Conservation (phyloP, 2,888 invertebrate species). For the Drosophila lacicola region DNA sequence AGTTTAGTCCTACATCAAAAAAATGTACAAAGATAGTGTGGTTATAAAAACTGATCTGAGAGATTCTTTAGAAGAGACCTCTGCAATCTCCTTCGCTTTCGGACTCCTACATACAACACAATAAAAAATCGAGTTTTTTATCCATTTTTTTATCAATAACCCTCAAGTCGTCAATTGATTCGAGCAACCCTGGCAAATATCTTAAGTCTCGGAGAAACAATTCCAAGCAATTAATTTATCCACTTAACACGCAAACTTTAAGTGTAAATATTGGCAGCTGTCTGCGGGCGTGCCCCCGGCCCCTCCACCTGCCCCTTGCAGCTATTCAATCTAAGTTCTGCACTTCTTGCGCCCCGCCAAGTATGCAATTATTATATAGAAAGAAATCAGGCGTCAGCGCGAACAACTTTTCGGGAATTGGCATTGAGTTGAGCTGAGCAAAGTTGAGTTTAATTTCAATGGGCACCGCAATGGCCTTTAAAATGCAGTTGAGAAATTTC, state of each 20-base stretch:
- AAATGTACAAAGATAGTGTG: no score
- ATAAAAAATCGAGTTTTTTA: no score
- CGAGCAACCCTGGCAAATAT: slow-evolving; percentile 25
- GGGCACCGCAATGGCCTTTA: slow-evolving; percentile 70
- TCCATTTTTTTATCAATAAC: not conserved
- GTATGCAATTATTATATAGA: slow-evolving; percentile 74
- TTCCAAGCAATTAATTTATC: slow-evolving; percentile 76
- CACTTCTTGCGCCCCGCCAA: slow-evolving; percentile 49
- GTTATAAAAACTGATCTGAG: no score
- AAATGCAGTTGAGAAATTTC: slow-evolving; percentile 59
- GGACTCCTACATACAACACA: no score
- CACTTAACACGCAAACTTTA: slow-evolving; percentile 79
- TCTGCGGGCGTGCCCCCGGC: slow-evolving; percentile 20
- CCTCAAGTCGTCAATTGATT: not conserved
- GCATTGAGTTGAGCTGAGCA: slow-evolving; percentile 10
- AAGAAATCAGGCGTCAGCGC: slow-evolving; percentile 60
- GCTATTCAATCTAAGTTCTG: slow-evolving; percentile 22
- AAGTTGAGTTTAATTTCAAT: slow-evolving; percentile 60
- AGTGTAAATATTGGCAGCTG: slow-evolving; percentile 72
- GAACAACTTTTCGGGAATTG: slow-evolving; percentile 28
- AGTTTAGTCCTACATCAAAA: no score
- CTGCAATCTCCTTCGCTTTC: no score
- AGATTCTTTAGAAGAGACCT: no score
- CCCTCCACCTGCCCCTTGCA: not conserved
- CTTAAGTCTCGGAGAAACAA: slow-evolving; percentile 65